phyloP scores from a whole-genome alignment of 1,140 invertebrate species.

The Stenopsyche tienmushanensis region DNA sequence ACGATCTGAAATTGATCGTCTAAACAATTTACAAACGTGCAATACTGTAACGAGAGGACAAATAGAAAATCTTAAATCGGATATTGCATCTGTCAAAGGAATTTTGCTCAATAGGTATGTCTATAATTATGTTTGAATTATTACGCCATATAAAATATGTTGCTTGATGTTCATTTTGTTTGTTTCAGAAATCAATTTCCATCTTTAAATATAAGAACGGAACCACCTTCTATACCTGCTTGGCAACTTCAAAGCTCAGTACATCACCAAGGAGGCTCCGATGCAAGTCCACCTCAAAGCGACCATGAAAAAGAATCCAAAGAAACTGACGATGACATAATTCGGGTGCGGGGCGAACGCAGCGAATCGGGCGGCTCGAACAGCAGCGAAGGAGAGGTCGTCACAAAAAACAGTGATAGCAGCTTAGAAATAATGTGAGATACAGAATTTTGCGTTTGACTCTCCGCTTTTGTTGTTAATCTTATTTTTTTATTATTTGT shows the following conservation, averaged over 20 bases:
- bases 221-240: conserved; percentile 71
- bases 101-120: conserved; percentile 67
- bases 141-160: neutral
- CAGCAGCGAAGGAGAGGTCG: conserved; percentile 66
- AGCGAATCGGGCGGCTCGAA: conserved; percentile 56
- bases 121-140: neutral
- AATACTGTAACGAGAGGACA: conserved; percentile 59
- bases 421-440: conserved; percentile 69
- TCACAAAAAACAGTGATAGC: conserved; percentile 68
- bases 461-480: no score
- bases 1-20: conserved; percentile 58
- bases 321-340: conserved; percentile 45
- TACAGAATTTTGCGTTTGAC: no score
- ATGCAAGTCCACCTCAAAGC: conserved; percentile 39
- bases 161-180: neutral
- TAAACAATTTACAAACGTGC: conserved; percentile 54
- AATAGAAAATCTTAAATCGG: conserved; percentile 69
- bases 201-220: conserved; percentile 57
- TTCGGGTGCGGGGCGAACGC: conserved; percentile 45
- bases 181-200: conserved; percentile 70
- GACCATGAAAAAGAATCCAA: conserved; percentile 44
- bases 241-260: conserved; percentile 68
- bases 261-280: conserved; percentile 42
- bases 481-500: no score
- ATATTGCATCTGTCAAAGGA: conserved; percentile 75